Base-by-base conservation (phyloP, 2,113 vertebrate species). In the Hippolais icterina region DNA sequence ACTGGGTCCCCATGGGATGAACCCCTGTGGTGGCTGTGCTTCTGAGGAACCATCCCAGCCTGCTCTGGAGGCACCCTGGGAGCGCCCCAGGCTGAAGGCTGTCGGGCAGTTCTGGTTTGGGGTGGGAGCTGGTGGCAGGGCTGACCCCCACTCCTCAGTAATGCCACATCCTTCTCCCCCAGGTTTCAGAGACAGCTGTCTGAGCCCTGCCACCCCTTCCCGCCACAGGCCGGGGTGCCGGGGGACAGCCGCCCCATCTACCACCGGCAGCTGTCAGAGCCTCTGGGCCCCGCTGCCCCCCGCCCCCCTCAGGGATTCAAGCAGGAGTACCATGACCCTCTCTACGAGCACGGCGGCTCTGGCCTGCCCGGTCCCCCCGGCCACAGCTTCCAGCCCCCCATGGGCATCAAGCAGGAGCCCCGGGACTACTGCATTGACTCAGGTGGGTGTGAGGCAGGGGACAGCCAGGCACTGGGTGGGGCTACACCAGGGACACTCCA, bases 151-250 rank as follows among this genome's bases (percentile, higher is more conserved):
- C 39, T 37, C 28, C 33, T 49, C 1, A 2, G 25, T 61, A 27
- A 77, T 0, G 0, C 33, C 0, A 0, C 1, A 0, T 79, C n/a
- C 53, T n/a, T 80, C 5, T 86, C 47, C 53, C 25, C 46, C 80
- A 99, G 99, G 98, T 99, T 99, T 97, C 99, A 99, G 94, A 98
- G 99, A 96, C 99, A 99, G 95, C 98, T 99, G 97, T 99, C 99
- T 5, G 99, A 99, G 93, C 99, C 99, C 85, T 98, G 96, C 93
- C 98, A 98, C 88, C 98, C 97, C 46, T 99, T 98, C 97, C 94
- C 99, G 11, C 96, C 98, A 6, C 99, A 98, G 91, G 94, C 98
- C 0, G 97, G 98, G 82, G 94, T 98, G 61, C 96, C 98, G 0
- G 98, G 98, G 41, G 98, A 99, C 92, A 97, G 97, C 69, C 98